Evolutionary conservation across 2,888 invertebrate genomes (phyloP).

Genomic region (Empis livida): DNA sequence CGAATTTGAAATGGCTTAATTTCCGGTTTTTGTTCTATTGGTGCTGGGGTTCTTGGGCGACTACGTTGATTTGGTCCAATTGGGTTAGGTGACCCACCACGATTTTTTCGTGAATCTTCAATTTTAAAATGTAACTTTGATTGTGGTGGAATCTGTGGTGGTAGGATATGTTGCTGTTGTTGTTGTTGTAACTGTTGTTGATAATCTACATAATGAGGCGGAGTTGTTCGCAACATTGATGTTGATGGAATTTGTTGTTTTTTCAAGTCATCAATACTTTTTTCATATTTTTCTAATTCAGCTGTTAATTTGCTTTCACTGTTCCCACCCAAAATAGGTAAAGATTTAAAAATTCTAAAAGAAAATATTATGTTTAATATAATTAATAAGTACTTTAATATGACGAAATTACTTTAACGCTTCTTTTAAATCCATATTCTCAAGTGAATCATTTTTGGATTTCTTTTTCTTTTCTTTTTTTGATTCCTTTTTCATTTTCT

Average conservation of each 20-base stretch:
- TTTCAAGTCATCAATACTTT: constrained; percentile 27
- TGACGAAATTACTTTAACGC: constrained; percentile 45
- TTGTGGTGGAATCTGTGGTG: constrained; percentile 12
- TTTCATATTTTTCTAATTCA: constrained; percentile 23
- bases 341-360: constrained; percentile 47
- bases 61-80: constrained; percentile 1
- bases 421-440: constrained; percentile 51
- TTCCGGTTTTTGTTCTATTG: constrained; percentile 31
- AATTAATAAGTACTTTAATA: too few relatives aligned
- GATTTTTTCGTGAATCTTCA: background rate
- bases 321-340: constrained; percentile 51
- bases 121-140: constrained; percentile 3
- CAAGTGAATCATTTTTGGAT: constrained; percentile 52
- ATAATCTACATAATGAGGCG: background rate
- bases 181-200: too few relatives aligned
- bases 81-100: constrained; percentile 6
- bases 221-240: background rate
- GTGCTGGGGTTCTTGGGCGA: constrained; percentile 13
- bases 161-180: constrained; percentile 8
- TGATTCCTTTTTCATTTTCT: constrained; percentile 37
- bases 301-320: constrained; percentile 20
- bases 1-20: constrained; percentile 25
- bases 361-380: background rate
- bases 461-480: constrained; percentile 48
- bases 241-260: constrained; percentile 8